Base-by-base conservation (phyloP, 2,113 vertebrate species). In the Ictalurus furcatus region DNA sequence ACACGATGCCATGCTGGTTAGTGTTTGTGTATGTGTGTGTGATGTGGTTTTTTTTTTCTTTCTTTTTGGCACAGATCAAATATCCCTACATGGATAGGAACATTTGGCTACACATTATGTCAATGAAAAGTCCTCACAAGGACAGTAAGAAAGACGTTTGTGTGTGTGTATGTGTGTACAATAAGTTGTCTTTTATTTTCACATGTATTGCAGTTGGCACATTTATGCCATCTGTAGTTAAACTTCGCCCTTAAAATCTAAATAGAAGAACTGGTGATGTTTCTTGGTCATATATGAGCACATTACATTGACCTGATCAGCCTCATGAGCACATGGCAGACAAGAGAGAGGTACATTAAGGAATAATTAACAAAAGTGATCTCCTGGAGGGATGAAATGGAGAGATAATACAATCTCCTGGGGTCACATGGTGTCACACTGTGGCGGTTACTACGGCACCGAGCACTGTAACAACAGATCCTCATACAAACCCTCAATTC, bases 1-100 rank as follows among this genome's bases (percentile, higher is more conserved):
- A 97, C 96, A 0, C 97, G 98, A 83, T 99, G 98, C 92, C 97
- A 99, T 90, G 96, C 80, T 11, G 98, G 98, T 99, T 96, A 96
- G 95, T 86, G 86, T 52, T 5, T 17, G 59, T 80, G 76, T n/a
- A 30, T 85, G 52, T 88, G 44, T 48, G 48, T 48, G 48, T 52
- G 48, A 52, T 52, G 44, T 48, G 44, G 6, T 48, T 48, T 48
- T 48, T 48, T 8, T 48, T 48, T 48, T 7, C 0, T 48, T 83
- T n/a, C 79, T 59, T 48, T 17, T 76, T 67, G 65, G 58, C 79
- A 14, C 2, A 30, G 65, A 69, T 12, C 2, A n/a, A n/a, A 67
- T 17, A 6, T 65, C 9, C 11, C 4, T 0, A 59, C 59, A 61
- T 9, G 12, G n/a, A 30, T 69, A n/a, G 4, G 28, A n/a, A 56